A percentile compares a stretch with the other conserved stretches of the same genome.
Evolutionary conservation across 2,113 vertebrate species (phyloP).

Genomic region (Zingel zingel): DNA sequence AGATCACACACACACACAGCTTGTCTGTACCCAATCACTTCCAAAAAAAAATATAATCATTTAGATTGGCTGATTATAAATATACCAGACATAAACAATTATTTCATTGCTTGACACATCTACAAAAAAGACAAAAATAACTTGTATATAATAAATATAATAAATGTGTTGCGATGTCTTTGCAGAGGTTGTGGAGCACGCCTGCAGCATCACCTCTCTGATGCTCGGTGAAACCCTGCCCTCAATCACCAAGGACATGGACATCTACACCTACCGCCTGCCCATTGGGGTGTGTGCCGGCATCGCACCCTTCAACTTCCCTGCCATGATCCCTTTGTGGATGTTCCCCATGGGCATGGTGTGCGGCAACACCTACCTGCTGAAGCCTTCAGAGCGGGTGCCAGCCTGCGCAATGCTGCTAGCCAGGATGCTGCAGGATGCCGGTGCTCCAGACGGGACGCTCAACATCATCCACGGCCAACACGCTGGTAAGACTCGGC

Average conservation of each 20-base stretch:
- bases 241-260: constrained; percentile 98
- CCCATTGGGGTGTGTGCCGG: constrained; percentile 96
- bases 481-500: constrained; percentile 86
- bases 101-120: neutral
- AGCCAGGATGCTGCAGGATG: constrained; percentile 93
- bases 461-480: constrained; percentile 96
- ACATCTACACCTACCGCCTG: constrained; percentile 93
- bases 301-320: constrained; percentile 97
- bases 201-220: constrained; percentile 96
- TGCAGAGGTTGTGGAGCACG: constrained; percentile 97
- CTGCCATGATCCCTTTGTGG: constrained; percentile 99
- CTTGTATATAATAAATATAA: too few species aligned
- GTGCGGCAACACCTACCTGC: constrained; percentile 95
- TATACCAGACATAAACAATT: neutral
- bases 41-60: neutral
- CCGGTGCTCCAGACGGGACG: constrained; percentile 93
- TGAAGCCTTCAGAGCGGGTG: constrained; percentile 97
- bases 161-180: constrained; percentile 14
- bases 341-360: constrained; percentile 99
- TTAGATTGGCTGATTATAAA: neutral
- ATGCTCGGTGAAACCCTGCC: constrained; percentile 96
- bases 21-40: neutral
- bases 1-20: neutral
- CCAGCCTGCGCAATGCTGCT: constrained; percentile 95
- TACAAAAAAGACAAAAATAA: neutral